These are phyloP conservation scores for Drosophila rhopaloa DNA, from an alignment of 1,140 invertebrate genomes.

Conservation along the genomic window DNA sequence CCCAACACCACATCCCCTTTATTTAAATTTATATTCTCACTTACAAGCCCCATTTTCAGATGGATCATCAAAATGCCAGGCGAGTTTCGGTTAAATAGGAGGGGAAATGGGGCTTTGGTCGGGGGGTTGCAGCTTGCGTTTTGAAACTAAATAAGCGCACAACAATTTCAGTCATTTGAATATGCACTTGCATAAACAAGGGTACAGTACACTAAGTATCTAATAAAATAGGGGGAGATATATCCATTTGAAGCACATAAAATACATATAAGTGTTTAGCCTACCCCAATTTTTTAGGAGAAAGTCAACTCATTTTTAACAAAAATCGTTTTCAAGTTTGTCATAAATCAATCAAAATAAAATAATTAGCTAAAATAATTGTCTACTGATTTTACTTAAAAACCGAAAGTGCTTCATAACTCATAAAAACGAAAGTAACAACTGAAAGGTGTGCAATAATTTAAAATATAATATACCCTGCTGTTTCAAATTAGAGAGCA, in stretches of 20 bases:
- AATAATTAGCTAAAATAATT: neutral
- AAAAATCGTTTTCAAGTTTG: neutral
- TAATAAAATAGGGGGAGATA: no score
- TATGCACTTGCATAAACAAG: neutral
- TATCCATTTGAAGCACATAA: no score
- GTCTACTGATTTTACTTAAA: neutral
- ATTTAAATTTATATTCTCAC: constrained; percentile 13
- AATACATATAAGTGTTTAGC: neutral
- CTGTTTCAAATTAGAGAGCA: no score
- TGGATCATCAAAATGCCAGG: constrained; percentile 22
- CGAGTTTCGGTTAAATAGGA: neutral
- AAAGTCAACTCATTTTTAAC: neutral
- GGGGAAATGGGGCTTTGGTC: no score
- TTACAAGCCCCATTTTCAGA: constrained; percentile 5
- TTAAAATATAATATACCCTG: neutral
- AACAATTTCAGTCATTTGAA: constrained; percentile 3
- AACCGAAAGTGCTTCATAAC: neutral
- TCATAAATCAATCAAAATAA: neutral
- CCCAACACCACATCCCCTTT: neutral
- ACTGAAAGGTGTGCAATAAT: neutral
- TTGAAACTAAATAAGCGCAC: constrained; percentile 19
- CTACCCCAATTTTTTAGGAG: no score
- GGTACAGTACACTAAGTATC: neutral
- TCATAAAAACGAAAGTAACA: neutral
- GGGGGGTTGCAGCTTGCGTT: neutral